Percentiles rank a stretch among this genome's conserved stretches.
Conservation (phyloP, 2,888 invertebrate genomes). For the Melieria crassipennis region DNA sequence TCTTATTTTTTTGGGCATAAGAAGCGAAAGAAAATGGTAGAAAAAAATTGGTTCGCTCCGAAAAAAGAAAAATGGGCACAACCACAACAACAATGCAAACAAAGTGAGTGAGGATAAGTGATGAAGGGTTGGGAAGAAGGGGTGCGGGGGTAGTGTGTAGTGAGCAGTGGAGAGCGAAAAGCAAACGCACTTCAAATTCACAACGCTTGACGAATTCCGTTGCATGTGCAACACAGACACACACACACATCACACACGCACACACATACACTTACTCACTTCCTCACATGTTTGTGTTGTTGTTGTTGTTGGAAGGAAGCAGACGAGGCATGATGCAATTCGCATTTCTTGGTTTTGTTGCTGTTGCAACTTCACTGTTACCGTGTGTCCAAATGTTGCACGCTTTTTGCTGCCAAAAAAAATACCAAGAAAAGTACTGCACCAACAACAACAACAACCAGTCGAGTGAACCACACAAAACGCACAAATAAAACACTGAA, state of each 20-base stretch:
- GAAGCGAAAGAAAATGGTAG: neutral
- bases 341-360: neutral
- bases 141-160: neutral
- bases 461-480: too few relatives aligned
- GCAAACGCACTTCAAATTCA: conserved; percentile 53
- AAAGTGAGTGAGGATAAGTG: neutral
- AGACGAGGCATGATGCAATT: neutral
- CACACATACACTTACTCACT: neutral
- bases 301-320: conserved; percentile 4
- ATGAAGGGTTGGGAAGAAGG: neutral
- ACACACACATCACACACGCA: conserved; percentile 21
- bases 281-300: neutral
- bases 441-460: neutral
- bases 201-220: conserved; percentile 50
- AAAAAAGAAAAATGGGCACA: conserved; percentile 11
- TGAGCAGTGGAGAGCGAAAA: conserved; percentile 7
- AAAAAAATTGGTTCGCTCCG: neutral
- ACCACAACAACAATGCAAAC: conserved; percentile 35
- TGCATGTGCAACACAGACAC: conserved; percentile 13
- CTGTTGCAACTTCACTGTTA: neutral
- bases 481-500: too few relatives aligned
- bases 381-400: neutral
- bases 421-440: neutral
- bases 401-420: neutral
- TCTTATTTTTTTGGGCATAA: conserved; percentile 1